Evolutionary conservation across 2,797 vertebrate genomes (phyloP), one percentile per base, ranked within the genome.

Genomic region (Brotula barbata): DNA sequence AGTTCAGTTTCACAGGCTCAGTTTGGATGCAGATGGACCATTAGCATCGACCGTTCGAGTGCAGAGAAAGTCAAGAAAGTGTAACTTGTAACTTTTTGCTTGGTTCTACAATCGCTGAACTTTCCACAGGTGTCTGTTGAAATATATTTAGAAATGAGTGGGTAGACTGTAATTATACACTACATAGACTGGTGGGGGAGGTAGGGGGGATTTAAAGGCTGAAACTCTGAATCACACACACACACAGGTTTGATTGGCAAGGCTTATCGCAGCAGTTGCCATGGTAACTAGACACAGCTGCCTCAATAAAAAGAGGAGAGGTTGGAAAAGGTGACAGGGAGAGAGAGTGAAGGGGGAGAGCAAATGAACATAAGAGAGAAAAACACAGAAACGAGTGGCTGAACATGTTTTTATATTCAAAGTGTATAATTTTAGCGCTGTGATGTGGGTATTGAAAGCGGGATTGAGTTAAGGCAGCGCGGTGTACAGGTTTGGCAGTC

Each of bases 131-230:
- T 80, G 82, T 55, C 72, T 68, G 67, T 55, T 49, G 63, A 28
- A 65, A 45, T 83, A 84, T 83, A 84, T 84, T 80, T 85, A 84
- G 82, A 76, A 47, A n/a, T 6, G 70, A 81, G 84, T 86, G 77
- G 86, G 83, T 48, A 16, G 75, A 74, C 22, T 49, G 64, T 87
- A 88, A 89, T 89, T 88, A 88, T 68, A 82, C 44, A 51, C 54
- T 36, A 48, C 57, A 60, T 4, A 73, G 71, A 78, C 83, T 80
- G 78, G 78, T 84, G 76, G 39, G 6, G 22, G 45, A 19, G 14
- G 45, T 9, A 16, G 46, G 33, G 41, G 41, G 50, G 52, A n/a
- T 28, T 68, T 78, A 71, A 75, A 75, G 63, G 75, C 63, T 34
- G 44, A 73, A 59, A 74, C 31, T 25, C 20, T n/a, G n/a, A n/a